Base-by-base conservation (phyloP, 2,113 vertebrate genomes). In the Ascaphus truei region DNA sequence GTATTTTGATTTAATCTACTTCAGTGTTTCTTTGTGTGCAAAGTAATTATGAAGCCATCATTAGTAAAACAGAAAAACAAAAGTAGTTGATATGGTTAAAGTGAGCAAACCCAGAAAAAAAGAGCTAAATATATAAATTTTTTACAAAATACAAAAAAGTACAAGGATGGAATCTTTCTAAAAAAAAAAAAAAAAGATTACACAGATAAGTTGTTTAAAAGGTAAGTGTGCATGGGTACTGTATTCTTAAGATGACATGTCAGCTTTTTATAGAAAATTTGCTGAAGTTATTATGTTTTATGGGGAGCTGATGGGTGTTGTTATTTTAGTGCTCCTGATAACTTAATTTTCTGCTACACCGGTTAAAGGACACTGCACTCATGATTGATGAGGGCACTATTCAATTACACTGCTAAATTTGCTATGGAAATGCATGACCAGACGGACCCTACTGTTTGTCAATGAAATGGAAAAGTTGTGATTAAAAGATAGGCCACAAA, bases 311-410 rank as follows among this genome's bases (percentile, higher is more conserved):
- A 68, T 23, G 15, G 23, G 23, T 29, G 43, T 31, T 13, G 55
- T 39, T 59, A 59, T 59, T 68, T 60, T 51, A 51, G 43, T 10
- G 55, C 66, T 29, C 36, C 51, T 34, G 43, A 50, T 68, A 47
- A 68, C 29, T 68, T 68, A 41, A 68, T 68, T 68, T 68, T 68
- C 66, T 68, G 66, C 43, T 60, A 68, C 53, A 39, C 7, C 43
- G 25, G 16, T 15, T 50, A 68, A 59, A 39, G 31, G 66, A 68
- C 39, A 48, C 39, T 13, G 16, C 37, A 43, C 22, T 50, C 12
- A 34, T 68, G 66, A 68, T 68, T 50, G 55, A 68, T 68, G 66
- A 60, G 56, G 25, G 43, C n/a, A 27, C 4, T 57, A 47, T 68
- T 68, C 66, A 59, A 60, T 68, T 60, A 60, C 66, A 59, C 39